These are phyloP conservation scores for Otus scops DNA, from an alignment of 2,797 vertebrate species.

Conservation along the genomic window DNA sequence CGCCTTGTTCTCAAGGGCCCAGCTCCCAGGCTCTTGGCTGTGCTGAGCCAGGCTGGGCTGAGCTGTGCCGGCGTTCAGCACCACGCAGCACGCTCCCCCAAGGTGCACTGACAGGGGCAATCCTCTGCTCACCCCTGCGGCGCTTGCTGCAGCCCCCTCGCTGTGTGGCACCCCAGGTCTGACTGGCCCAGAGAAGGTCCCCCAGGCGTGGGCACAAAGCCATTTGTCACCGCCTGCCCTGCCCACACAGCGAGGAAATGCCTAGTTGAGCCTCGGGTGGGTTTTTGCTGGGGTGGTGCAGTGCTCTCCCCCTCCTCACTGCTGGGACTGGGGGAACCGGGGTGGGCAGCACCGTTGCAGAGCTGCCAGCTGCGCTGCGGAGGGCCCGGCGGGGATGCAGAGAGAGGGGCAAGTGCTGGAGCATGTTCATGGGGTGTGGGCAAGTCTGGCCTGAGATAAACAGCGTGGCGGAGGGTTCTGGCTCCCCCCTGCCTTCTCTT, in stretches of 20 bases:
- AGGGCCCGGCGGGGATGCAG: background rate
- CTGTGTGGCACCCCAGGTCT: background rate
- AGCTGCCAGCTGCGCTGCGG: rapidly evolving
- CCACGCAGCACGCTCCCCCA: rapidly evolving
- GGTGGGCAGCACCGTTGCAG: background rate
- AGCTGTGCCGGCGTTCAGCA: background rate
- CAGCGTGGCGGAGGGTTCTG: background rate
- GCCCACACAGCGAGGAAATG: rapidly evolving
- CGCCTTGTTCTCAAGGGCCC: background rate
- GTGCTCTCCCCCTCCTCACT: background rate
- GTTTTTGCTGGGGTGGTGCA: background rate
- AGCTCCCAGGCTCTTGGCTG: rapidly evolving
- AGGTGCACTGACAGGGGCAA: rapidly evolving
- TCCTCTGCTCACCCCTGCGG: background rate
- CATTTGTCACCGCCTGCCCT: rapidly evolving
- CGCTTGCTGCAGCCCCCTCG: background rate
- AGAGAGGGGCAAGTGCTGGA: background rate
- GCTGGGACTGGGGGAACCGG: background rate
- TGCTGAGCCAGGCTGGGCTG: background rate
- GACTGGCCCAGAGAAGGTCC: background rate
- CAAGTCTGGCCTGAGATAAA: background rate
- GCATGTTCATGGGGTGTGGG: background rate
- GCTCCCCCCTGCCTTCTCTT: too few relatives aligned
- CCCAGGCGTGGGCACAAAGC: rapidly evolving
- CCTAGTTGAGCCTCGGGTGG: background rate